Evolutionary conservation across 2,797 vertebrate species (phyloP), one percentile per base, ranked within the genome.

Genomic region (Odontamblyopus lacepedii): DNA sequence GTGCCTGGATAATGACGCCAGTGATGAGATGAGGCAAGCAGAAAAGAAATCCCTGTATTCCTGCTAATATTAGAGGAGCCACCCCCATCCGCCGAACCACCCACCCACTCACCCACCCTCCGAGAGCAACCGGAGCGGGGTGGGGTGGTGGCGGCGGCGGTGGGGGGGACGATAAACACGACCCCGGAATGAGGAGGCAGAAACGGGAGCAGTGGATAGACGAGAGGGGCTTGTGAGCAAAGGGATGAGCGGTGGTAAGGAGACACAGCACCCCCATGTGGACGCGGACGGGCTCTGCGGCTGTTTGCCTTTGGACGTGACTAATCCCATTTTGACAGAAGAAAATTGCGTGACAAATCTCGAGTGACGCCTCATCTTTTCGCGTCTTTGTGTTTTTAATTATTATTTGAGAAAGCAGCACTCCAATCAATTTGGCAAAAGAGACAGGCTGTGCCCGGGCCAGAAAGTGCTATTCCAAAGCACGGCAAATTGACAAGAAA

Each of bases 221-320:
- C 2, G 0, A 69, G 67, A 55, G 73, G 23, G 23, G 23, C 23
- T 23, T 23, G 23, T 23, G 23, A 11, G 19, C 35, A 3, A 26
- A 5, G 26, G 27, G 59, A 56, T 35, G 16, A 27, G 55, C 11
- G 9, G 44, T 1, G 67, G 19, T 32, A 57, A 83, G 86, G 89
- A 74, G 67, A 63, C 80, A 90, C 84, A 93, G 90, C 82, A 61
- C 87, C 89, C 63, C 83, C 92, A 78, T 76, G 91, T 90, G 92
- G 88, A 51, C 0, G 12, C 2, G 1, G 0, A 0, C 6, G 1
- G 2, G 9, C 15, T 78, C 78, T 81, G 26, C 84, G 76, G 7
- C n/a, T 60, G 19, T 55, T 26, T 59, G 1, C 5, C 56, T 50
- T 63, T 35, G 38, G 44, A 59, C 27, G 65, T 56, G 60, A 71